These are phyloP conservation scores for Apis cerana DNA, from an alignment of 1,140 invertebrate species.

Conservation along the genomic window DNA sequence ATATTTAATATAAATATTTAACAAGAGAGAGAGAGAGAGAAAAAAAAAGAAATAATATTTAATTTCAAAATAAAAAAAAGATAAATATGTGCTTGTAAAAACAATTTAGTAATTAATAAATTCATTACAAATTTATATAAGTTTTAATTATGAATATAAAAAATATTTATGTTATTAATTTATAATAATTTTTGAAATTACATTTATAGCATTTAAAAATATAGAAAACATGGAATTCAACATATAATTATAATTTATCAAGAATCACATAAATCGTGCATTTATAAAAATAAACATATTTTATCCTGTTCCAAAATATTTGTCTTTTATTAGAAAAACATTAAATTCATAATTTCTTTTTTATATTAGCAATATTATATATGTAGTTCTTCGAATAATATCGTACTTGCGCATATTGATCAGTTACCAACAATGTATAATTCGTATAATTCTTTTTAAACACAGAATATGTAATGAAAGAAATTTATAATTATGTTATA, in stretches of 20 bases:
- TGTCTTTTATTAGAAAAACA: background rate
- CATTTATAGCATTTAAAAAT: background rate
- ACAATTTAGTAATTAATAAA: conserved; percentile 4
- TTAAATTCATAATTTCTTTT: conserved; percentile 7
- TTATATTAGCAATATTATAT: conserved; percentile 12
- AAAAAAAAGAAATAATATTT: background rate
- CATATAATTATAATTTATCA: background rate
- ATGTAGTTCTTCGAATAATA: conserved; percentile 30
- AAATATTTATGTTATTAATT: background rate
- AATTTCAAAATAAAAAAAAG: background rate
- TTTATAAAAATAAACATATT: background rate
- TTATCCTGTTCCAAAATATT: background rate
- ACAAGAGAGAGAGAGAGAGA: too few relatives aligned
- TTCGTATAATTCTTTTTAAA: background rate
- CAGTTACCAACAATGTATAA: conserved; percentile 23
- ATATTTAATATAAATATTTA: background rate
- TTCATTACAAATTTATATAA: background rate
- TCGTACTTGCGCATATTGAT: conserved; percentile 45
- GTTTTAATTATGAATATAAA: background rate
- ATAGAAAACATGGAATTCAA: background rate
- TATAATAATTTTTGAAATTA: background rate
- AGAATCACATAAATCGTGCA: background rate
- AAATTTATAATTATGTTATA: background rate
- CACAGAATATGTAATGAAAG: background rate
- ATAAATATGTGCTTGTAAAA: background rate